These are phyloP conservation scores for Teleiodes luculella DNA, from an alignment of 2,888 invertebrate genomes.

Conservation along the genomic window DNA sequence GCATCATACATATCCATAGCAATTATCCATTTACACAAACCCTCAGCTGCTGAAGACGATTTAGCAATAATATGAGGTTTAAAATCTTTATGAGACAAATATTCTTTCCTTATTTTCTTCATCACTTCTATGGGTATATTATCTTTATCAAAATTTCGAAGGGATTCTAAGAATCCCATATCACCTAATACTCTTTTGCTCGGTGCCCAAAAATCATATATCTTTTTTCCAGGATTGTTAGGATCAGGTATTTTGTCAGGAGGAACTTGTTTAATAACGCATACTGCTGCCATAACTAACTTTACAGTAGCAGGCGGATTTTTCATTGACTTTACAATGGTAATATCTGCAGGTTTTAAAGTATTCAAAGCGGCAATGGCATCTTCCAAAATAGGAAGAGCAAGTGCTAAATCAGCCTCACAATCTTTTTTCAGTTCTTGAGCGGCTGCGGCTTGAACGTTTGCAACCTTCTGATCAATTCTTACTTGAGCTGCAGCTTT, in stretches of 20 bases:
- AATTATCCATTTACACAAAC: conserved; percentile 93
- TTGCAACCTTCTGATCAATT: conserved; percentile 92
- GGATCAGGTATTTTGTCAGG: conserved; percentile 88
- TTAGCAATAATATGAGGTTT: conserved; percentile 89
- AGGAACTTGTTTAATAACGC: conserved; percentile 88
- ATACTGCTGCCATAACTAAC: conserved; percentile 93
- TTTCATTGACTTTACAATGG: conserved; percentile 93
- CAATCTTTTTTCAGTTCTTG: conserved; percentile 92
- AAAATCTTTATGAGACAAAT: conserved; percentile 86
- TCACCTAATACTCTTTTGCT: conserved; percentile 90
- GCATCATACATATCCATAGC: conserved; percentile 94
- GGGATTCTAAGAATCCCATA: conserved; percentile 85
- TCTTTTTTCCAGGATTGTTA: conserved; percentile 80
- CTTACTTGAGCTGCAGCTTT: conserved; percentile 88
- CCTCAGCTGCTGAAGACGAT: conserved; percentile 96
- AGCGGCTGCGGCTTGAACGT: conserved; percentile 90
- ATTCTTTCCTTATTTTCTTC: conserved; percentile 86
- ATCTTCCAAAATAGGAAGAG: conserved; percentile 89
- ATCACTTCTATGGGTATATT: conserved; percentile 86
- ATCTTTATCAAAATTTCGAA: conserved; percentile 91
- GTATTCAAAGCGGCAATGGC: conserved; percentile 88
- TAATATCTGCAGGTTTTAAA: conserved; percentile 90
- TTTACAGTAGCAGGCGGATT: conserved; percentile 90
- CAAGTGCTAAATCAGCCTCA: conserved; percentile 93
- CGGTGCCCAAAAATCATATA: conserved; percentile 91